Evolutionary conservation across 2,113 vertebrate species (phyloP).

Genomic region (Megaptera novaeangliae): DNA sequence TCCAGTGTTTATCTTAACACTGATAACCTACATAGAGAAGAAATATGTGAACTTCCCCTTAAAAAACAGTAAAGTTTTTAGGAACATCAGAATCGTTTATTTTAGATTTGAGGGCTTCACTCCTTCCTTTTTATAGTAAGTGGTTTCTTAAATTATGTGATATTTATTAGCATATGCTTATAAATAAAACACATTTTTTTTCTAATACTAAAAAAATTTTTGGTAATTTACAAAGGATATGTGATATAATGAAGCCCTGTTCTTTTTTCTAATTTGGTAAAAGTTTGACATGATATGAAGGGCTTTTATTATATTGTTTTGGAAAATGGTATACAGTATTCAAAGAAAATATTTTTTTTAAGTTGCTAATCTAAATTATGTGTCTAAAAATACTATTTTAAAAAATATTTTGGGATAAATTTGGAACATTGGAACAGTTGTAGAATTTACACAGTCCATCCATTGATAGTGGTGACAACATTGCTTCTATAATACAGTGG

Average conservation of each 20-base stretch:
- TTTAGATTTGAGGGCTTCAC: background rate
- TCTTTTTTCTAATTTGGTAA: background rate
- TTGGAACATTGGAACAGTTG: background rate
- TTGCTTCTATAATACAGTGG: background rate
- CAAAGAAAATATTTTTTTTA: background rate
- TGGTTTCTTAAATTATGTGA: background rate
- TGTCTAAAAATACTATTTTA: background rate
- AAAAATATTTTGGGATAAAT: background rate
- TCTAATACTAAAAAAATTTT: background rate
- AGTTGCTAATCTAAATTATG: background rate
- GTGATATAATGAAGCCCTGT: background rate
- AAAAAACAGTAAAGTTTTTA: constrained; percentile 23
- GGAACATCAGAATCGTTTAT: background rate
- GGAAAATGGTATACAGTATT: background rate
- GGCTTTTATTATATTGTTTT: background rate
- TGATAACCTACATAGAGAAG: background rate
- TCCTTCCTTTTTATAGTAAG: background rate
- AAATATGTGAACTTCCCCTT: background rate
- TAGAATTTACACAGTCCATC: background rate
- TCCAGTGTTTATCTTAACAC: background rate
- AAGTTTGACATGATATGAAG: background rate
- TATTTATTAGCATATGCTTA: background rate
- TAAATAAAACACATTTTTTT: background rate
- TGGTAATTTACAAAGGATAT: background rate
- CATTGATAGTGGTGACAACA: background rate